phyloP scores from a whole-genome alignment of 2,888 invertebrate species.

The Leptopterna dolabrata region DNA sequence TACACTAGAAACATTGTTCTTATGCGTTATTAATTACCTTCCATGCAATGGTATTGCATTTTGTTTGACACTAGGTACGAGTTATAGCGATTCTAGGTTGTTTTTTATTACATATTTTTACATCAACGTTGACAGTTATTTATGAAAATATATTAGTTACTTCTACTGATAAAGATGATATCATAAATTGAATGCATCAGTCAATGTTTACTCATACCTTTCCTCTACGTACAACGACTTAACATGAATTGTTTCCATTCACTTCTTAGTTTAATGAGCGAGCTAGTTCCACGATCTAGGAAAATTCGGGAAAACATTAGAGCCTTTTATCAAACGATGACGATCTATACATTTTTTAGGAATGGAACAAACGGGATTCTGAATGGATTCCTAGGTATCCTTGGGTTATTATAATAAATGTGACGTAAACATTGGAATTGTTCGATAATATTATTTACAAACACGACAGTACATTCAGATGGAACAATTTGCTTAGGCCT shows the following conservation, averaged over 20 bases:
- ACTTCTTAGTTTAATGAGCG: constrained; percentile 3
- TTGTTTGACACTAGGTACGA: not conserved
- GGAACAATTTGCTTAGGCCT: not conserved
- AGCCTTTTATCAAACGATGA: constrained; percentile 7
- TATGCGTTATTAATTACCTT: not conserved
- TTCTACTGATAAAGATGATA: constrained; percentile 59
- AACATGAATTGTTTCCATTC: constrained; percentile 10
- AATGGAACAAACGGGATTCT: not conserved
- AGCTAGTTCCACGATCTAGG: not conserved
- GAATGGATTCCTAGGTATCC: not conserved
- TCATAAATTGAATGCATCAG: constrained; percentile 59
- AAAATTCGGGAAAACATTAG: not conserved
- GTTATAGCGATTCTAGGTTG: not conserved
- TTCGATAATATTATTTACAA: not conserved
- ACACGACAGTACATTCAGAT: not conserved
- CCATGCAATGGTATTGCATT: not conserved
- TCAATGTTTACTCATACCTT: constrained; percentile 48
- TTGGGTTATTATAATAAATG: not conserved
- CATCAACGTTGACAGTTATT: not conserved
- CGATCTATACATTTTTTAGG: constrained; percentile 1
- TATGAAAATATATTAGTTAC: constrained; percentile 59
- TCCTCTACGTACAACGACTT: constrained; percentile 25
- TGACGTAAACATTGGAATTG: not conserved
- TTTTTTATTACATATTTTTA: constrained; percentile 7
- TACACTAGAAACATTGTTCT: constrained; percentile 9